Conservation (phyloP, 2,888 invertebrate species). For the Stenchaetothrips biformis region DNA sequence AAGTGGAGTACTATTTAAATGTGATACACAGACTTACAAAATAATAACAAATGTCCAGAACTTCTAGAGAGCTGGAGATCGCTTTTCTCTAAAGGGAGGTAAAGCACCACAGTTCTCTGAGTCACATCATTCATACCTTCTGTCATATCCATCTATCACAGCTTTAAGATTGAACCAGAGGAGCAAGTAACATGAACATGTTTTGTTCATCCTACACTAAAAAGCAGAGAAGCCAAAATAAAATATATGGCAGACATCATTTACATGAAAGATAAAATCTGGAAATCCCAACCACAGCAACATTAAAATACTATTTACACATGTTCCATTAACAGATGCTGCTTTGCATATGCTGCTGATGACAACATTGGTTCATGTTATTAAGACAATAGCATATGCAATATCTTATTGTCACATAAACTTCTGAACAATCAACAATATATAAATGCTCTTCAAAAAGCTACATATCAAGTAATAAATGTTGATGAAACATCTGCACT, state of each 20-base stretch:
- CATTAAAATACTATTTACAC: background rate
- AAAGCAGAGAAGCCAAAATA: background rate
- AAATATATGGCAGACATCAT: background rate
- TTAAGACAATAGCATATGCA: background rate
- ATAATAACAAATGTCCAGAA: too few species aligned
- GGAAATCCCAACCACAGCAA: background rate
- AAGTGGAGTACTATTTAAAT: too few species aligned
- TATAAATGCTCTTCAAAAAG: conserved; percentile 4
- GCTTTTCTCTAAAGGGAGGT: too few species aligned
- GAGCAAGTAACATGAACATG: background rate
- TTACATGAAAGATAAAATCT: background rate
- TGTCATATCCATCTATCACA: background rate
- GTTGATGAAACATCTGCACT: background rate
- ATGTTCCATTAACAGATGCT: too few species aligned
- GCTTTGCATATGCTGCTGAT: too few species aligned
- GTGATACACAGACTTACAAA: too few species aligned
- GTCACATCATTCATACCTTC: too few species aligned
- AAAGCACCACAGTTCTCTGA: too few species aligned
- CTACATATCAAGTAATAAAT: background rate
- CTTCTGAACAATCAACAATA: conserved; percentile 6
- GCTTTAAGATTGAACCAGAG: background rate
- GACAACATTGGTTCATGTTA: too few species aligned
- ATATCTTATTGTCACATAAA: conserved; percentile 12
- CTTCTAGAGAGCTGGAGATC: too few species aligned
- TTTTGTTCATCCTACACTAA: background rate